Percentiles rank a stretch among this genome's conserved stretches.
Evolutionary conservation across 2,113 vertebrate genomes (phyloP).

Genomic region (Cariama cristata): DNA sequence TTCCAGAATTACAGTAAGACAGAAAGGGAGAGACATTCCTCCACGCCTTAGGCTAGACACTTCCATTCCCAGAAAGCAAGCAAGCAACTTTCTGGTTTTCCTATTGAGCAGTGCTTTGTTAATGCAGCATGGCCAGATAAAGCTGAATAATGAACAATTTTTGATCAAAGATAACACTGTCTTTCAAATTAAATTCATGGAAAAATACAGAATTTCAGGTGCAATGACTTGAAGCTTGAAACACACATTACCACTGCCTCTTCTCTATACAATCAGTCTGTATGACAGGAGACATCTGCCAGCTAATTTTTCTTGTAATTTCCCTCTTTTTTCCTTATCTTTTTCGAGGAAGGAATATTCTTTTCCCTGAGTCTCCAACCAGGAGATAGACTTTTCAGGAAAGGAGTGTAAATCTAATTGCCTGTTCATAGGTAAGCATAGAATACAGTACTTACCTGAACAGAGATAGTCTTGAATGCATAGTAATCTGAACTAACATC

Average conservation of each 20-base stretch:
- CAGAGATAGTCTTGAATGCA: not conserved
- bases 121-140: not conserved
- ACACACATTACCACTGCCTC: not conserved
- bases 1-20: not conserved
- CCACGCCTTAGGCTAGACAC: not conserved
- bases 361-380: not conserved
- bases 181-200: not conserved
- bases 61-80: conserved; percentile 4
- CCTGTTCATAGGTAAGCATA: not conserved
- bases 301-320: not conserved
- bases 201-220: not conserved
- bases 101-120: not conserved
- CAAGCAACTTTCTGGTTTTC: not conserved
- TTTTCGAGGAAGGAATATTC: not conserved
- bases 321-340: not conserved
- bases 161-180: not conserved
- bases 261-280: not conserved
- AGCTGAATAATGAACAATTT: not conserved
- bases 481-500: not conserved
- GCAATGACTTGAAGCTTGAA: not conserved
- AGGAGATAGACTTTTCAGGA: not conserved
- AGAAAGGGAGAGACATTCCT: not conserved
- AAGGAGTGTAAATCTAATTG: not conserved
- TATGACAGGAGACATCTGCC: not conserved
- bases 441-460: not conserved